Conservation (phyloP, 2,888 invertebrate genomes). For the Nineta flava region DNA sequence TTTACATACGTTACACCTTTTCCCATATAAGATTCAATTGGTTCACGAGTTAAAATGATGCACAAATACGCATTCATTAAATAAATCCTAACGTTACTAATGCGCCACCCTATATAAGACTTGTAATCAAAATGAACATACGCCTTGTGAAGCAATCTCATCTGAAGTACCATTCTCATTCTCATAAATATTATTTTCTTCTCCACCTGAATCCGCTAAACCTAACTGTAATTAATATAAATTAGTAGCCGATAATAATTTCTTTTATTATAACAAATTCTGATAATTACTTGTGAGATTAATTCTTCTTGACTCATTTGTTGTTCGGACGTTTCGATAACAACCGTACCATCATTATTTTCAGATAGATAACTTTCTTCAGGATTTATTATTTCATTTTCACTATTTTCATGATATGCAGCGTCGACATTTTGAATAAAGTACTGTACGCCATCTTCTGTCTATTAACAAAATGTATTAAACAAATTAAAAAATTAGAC, state of each 20-base stretch:
- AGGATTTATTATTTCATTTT: neutral
- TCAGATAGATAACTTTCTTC: neutral
- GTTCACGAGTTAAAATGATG: no score
- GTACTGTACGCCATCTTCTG: no score
- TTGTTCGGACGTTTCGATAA: neutral
- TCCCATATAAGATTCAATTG: no score
- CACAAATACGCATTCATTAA: no score
- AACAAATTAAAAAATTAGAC: no score
- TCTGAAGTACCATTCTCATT: neutral
- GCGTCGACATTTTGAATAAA: no score
- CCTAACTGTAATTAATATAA: neutral
- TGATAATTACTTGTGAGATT: neutral
- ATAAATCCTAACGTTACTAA: no score
- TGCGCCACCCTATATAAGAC: no score
- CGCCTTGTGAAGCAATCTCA: no score
- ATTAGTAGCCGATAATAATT: neutral
- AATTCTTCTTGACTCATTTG: slow-evolving; percentile 1
- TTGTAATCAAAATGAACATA: no score
- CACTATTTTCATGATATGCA: neutral
- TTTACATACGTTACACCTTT: no score
- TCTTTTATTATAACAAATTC: neutral
- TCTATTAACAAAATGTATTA: no score
- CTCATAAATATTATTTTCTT: neutral
- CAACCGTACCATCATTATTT: neutral
- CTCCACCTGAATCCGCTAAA: neutral